Evolutionary conservation across 1,140 invertebrate species (phyloP).

Genomic region (Ceratina australensis): DNA sequence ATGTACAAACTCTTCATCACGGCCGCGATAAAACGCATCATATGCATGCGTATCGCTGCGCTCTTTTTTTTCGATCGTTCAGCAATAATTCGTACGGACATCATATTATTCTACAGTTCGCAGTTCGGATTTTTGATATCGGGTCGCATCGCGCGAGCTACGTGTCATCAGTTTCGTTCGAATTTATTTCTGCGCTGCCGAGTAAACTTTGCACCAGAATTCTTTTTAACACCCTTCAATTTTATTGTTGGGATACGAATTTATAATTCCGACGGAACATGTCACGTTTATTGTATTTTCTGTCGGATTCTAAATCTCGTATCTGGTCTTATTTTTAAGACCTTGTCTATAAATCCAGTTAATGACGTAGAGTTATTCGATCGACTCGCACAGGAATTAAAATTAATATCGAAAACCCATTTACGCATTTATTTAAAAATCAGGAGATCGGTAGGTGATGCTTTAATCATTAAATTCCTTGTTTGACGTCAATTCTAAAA

Average conservation of each 20-base stretch:
- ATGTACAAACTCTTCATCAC: slow-evolving; percentile 7
- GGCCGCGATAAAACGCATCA: slow-evolving; percentile 17
- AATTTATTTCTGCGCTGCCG: background rate
- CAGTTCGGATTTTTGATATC: slow-evolving; percentile 16
- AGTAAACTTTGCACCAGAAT: background rate
- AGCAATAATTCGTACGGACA: slow-evolving; percentile 11
- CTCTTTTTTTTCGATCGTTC: slow-evolving; percentile 21
- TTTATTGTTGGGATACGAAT: background rate
- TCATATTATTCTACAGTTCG: slow-evolving; percentile 23
- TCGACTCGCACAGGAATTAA: no score
- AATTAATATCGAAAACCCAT: no score
- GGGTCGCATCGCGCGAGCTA: background rate
- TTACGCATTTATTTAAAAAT: no score
- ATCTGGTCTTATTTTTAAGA: no score
- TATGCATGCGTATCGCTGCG: slow-evolving; percentile 12
- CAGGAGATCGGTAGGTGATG: no score
- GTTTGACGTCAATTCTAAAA: no score
- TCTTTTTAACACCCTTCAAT: no score
- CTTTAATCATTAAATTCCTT: no score
- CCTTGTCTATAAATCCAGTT: no score
- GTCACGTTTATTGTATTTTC: background rate
- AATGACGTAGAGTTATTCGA: no score
- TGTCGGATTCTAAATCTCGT: no score
- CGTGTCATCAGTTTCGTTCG: slow-evolving; percentile 11
- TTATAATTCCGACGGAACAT: background rate